Base-by-base conservation (phyloP, 2,888 invertebrate species). In the Stenichneumon culpator region DNA sequence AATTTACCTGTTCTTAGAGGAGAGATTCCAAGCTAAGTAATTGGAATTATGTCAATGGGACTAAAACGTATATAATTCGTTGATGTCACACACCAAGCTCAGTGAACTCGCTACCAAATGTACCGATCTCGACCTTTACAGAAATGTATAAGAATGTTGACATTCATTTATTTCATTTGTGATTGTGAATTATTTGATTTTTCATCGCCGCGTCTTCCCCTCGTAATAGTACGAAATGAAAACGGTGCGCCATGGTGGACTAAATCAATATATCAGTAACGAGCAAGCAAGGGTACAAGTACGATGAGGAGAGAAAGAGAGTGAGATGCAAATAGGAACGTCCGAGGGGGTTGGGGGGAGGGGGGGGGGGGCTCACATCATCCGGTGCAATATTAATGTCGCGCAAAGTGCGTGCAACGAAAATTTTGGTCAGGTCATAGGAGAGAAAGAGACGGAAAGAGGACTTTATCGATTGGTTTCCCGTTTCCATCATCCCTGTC, bases 331-430 rank as follows among this genome's bases (percentile, higher is more conserved):
- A 52, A 74, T 68, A 79, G 83, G 68, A 79, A 69, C 60, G 79
- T 68, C 63, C 52, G 60, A 22, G 78, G 14, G 63, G 28, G 0
- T 3, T 14, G 16, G 19, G 68, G 19, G 78, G 14, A n/a, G 28
- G 68, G 14, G 25, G 2, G 52, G n/a, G n/a, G 32, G 69, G 52
- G 7, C 65, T 75, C 73, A 79, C 68, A 47, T 52, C 63, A 69
- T 70, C 50, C 67, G 32, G 57, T 83, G 83, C 79, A 83, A 83
- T 83, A 83, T 83, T 83, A 79, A 83, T 83, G 70, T 79, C 69
- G 83, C 83, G 75, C 75, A 83, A 83, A 79, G 79, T 83, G 83
- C 83, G 83, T 83, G 79, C 83, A 83, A 83, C 72, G 83, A 83
- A 83, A 83, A 83, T 79, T 79, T 70, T 75, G 83, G 83, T 83